These are phyloP conservation scores for Glossophaga mutica DNA, from an alignment of 2,797 vertebrate genomes.

Conservation along the genomic window DNA sequence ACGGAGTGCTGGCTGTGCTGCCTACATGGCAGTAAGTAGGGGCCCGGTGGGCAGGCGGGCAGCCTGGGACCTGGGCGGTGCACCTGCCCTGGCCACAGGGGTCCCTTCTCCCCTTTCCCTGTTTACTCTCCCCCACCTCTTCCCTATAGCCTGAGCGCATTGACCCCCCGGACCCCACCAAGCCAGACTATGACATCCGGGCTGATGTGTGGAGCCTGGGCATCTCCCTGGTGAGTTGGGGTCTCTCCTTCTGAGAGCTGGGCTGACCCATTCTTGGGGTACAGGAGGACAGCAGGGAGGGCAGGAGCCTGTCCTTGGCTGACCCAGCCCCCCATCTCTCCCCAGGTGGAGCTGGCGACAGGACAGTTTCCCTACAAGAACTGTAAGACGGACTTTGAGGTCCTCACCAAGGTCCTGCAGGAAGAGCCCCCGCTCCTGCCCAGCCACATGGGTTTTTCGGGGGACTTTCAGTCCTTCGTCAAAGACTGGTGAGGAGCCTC, in stretches of 20 bases:
- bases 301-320: rapidly evolving
- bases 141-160: slow-evolving; percentile 92
- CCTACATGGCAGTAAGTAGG: slow-evolving; percentile 94
- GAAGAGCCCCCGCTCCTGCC: slow-evolving; percentile 95
- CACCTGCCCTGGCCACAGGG: rapidly evolving
- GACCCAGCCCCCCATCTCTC: not conserved
- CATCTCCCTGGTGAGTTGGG: slow-evolving; percentile 90
- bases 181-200: slow-evolving; percentile 96
- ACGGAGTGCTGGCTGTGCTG: slow-evolving; percentile 94
- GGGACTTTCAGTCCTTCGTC: slow-evolving; percentile 97
- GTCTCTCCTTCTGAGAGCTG: rapidly evolving
- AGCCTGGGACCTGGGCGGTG: rapidly evolving
- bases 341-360: slow-evolving; percentile 94
- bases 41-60: rapidly evolving
- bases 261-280: rapidly evolving
- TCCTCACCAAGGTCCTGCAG: slow-evolving; percentile 98
- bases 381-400: slow-evolving; percentile 98
- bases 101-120: not conserved
- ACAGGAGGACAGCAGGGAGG: rapidly evolving
- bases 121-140: not conserved
- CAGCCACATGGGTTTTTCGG: slow-evolving; percentile 93
- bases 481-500: slow-evolving; percentile 91
- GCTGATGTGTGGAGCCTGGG: slow-evolving; percentile 97
- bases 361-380: slow-evolving; percentile 97
- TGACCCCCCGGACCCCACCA: slow-evolving; percentile 95